Conservation (phyloP, 2,888 invertebrate species). For the Yponomeuta sedellus region DNA sequence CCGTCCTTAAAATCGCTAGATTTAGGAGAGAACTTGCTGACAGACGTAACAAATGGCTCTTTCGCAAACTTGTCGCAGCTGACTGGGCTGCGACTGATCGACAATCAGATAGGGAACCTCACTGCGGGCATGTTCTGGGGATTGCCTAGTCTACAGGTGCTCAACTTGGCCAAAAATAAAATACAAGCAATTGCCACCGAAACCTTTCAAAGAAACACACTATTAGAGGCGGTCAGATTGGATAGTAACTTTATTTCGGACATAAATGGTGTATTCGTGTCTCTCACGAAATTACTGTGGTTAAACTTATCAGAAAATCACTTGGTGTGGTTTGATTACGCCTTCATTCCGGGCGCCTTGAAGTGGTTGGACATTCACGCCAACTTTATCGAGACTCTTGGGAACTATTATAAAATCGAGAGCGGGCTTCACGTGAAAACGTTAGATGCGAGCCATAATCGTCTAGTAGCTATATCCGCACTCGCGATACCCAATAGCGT, state of each 20-base stretch:
- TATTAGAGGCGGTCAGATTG: constrained; percentile 90
- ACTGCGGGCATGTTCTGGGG: constrained; percentile 92
- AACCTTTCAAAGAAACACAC: constrained; percentile 88
- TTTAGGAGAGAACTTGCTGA: constrained; percentile 93
- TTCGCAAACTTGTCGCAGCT: constrained; percentile 91
- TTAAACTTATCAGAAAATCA: constrained; percentile 93
- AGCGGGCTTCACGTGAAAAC: constrained; percentile 87
- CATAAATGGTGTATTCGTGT: constrained; percentile 92
- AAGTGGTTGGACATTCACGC: constrained; percentile 94
- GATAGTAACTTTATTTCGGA: constrained; percentile 92
- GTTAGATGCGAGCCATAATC: constrained; percentile 92
- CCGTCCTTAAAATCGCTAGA: constrained; percentile 91
- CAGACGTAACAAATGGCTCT: constrained; percentile 87
- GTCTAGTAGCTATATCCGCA: constrained; percentile 85
- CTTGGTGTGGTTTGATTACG: constrained; percentile 94
- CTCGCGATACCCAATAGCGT: constrained; percentile 92
- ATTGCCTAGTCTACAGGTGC: constrained; percentile 86
- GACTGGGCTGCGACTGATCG: constrained; percentile 90
- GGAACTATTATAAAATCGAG: constrained; percentile 91
- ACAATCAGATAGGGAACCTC: constrained; percentile 91
- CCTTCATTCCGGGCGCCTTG: constrained; percentile 90
- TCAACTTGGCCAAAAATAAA: constrained; percentile 93
- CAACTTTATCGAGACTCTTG: constrained; percentile 90
- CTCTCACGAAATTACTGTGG: constrained; percentile 88
- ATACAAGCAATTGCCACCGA: constrained; percentile 89